A percentile compares a stretch with the other conserved stretches of the same genome.
phyloP scores from a whole-genome alignment of 1,140 invertebrate species.

The Conopomorpha cramerella region DNA sequence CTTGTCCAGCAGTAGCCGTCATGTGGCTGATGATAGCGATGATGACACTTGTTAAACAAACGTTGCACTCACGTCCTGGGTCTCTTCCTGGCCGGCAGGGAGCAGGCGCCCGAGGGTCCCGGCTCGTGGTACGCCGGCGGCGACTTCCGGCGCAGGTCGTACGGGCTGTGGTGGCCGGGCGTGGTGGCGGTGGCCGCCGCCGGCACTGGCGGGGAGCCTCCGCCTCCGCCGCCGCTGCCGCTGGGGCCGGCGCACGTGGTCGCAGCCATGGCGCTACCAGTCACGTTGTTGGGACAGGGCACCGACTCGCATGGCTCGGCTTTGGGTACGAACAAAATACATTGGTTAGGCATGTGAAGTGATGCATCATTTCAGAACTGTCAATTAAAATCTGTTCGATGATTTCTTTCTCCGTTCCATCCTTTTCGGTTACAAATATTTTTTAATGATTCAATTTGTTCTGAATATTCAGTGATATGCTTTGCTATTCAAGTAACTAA shows the following conservation, averaged over 20 bases:
- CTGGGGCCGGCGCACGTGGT: constrained; percentile 40
- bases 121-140: constrained; percentile 70
- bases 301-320: constrained; percentile 75
- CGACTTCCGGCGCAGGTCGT: constrained; percentile 83
- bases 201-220: constrained; percentile 37
- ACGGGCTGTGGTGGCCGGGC: constrained; percentile 78
- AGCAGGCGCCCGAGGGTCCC: constrained; percentile 65
- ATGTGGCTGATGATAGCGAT: too few species aligned
- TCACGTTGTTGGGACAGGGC: constrained; percentile 71
- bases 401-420: too few species aligned
- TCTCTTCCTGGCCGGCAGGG: constrained; percentile 80
- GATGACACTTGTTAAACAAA: too few species aligned
- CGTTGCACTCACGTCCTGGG: constrained; percentile 74
- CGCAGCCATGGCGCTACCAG: constrained; percentile 53
- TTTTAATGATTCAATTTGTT: too few species aligned
- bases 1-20: too few species aligned
- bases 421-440: too few species aligned
- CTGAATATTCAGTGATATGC: too few species aligned
- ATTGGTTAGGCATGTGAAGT: too few species aligned
- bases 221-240: constrained; percentile 45
- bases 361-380: too few species aligned
- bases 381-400: too few species aligned
- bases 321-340: too few species aligned
- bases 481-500: too few species aligned
- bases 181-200: constrained; percentile 47